These are phyloP conservation scores for Drosophila suzukii DNA, from an alignment of 1,140 invertebrate species.

Conservation along the genomic window DNA sequence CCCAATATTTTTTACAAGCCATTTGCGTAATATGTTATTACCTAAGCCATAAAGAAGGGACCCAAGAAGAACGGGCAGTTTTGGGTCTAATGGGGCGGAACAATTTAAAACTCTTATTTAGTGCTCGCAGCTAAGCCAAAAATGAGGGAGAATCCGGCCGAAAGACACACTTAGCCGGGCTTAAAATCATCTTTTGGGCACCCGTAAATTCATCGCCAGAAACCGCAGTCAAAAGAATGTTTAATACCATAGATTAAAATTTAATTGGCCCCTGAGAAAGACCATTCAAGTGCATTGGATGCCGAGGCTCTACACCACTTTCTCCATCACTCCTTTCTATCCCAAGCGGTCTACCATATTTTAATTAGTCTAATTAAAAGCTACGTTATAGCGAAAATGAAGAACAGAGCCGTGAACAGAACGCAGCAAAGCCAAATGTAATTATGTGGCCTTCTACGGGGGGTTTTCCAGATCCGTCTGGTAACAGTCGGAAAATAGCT, in stretches of 20 bases:
- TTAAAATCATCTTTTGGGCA: constrained; percentile 19
- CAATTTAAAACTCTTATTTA: constrained; percentile 57
- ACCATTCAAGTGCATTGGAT: constrained; percentile 35
- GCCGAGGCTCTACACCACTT: constrained; percentile 5
- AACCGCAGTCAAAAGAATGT: constrained; percentile 45
- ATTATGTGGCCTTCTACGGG: constrained; percentile 47
- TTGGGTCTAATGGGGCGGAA: constrained; percentile 49
- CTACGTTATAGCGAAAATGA: constrained; percentile 43
- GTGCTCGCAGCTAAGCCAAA: constrained; percentile 2
- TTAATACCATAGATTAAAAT: constrained; percentile 59
- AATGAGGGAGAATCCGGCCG: constrained; percentile 6
- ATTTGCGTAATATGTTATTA: constrained; percentile 66
- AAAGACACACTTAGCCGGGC: constrained; percentile 20
- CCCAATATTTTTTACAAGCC: constrained; percentile 59
- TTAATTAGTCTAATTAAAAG: constrained; percentile 65
- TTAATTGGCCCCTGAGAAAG: constrained; percentile 45
- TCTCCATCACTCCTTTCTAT: not conserved
- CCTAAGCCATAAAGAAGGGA: constrained; percentile 54
- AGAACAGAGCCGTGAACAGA: constrained; percentile 36
- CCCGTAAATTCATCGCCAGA: constrained; percentile 25
- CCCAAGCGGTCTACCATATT: constrained; percentile 42
- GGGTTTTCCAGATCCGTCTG: not conserved
- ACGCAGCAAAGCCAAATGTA: constrained; percentile 42
- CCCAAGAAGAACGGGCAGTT: constrained; percentile 11
- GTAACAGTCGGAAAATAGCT: constrained; percentile 2